Evolutionary conservation across 2,888 invertebrate genomes (phyloP).

Genomic region (Glaucopsyche alexis): DNA sequence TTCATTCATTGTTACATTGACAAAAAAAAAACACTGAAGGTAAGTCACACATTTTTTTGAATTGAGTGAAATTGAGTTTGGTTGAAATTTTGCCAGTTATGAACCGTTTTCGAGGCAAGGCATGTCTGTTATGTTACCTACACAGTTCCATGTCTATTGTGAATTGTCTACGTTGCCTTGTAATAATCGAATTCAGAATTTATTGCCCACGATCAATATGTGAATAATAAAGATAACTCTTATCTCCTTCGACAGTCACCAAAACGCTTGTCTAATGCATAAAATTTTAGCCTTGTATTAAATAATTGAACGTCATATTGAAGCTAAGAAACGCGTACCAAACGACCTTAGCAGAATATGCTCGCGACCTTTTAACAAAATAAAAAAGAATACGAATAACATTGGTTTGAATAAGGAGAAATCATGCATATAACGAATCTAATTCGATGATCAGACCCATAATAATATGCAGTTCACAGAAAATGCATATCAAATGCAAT

Average conservation of each 20-base stretch:
- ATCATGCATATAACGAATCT: background rate
- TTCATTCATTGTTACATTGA: constrained; percentile 15
- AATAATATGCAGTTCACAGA: background rate
- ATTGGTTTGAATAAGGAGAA: constrained; percentile 16
- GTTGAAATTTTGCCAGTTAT: background rate
- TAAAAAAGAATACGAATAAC: constrained; percentile 47
- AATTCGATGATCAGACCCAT: background rate
- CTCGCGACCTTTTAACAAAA: constrained; percentile 34
- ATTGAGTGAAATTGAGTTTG: background rate
- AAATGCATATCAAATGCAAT: background rate
- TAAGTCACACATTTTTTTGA: background rate
- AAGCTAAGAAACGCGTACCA: constrained; percentile 69
- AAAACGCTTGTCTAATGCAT: constrained; percentile 45
- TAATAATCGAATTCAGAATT: constrained; percentile 5
- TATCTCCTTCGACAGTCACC: constrained; percentile 15
- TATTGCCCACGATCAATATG: constrained; percentile 29
- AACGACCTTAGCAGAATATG: constrained; percentile 71
- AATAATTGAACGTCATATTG: constrained; percentile 66
- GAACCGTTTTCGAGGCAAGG: background rate
- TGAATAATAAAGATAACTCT: constrained; percentile 16
- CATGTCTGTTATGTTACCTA: background rate
- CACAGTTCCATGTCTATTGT: background rate
- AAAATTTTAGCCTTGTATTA: constrained; percentile 70
- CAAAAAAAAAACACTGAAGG: background rate
- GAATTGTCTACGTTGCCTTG: background rate